phyloP scores from a whole-genome alignment of 2,888 invertebrate species.

The Gandaritis pyraliata region DNA sequence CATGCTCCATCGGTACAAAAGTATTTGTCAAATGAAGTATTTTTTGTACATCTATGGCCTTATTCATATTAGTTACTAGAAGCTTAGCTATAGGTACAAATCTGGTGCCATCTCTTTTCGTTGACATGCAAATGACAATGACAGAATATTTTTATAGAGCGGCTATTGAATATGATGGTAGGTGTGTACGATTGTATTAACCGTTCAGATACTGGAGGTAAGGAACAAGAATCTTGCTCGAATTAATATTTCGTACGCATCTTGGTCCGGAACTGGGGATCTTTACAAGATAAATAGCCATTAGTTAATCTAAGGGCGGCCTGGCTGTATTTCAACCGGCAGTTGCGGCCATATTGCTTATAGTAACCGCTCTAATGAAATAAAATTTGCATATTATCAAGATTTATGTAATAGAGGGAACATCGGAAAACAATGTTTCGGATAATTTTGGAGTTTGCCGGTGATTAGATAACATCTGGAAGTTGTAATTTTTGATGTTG shows the following conservation, averaged over 20 bases:
- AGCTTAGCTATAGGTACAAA: no score
- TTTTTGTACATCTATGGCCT: no score
- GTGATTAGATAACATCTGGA: constrained; percentile 47
- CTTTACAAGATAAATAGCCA: constrained; percentile 83
- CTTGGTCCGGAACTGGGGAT: constrained; percentile 64
- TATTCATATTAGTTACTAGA: no score
- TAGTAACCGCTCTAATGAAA: constrained; percentile 82
- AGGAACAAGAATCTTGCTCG: constrained; percentile 34
- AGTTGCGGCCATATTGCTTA: constrained; percentile 68
- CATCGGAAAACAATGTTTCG: constrained; percentile 72
- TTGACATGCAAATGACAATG: no score
- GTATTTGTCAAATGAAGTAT: no score
- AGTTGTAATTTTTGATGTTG: constrained; percentile 13
- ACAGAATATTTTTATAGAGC: no score
- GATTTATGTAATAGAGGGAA: constrained; percentile 71
- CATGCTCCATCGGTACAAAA: no score
- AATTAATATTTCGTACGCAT: constrained; percentile 73
- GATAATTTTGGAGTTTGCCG: constrained; percentile 56
- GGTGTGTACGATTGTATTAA: not conserved
- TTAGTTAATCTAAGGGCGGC: constrained; percentile 81
- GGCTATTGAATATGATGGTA: no score
- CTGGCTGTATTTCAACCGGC: constrained; percentile 72
- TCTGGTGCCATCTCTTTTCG: no score
- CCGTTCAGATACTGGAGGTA: constrained; percentile 10
- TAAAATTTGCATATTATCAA: constrained; percentile 83